phyloP scores from a whole-genome alignment of 2,797 vertebrate genomes.

The Oophaga sylvatica region DNA sequence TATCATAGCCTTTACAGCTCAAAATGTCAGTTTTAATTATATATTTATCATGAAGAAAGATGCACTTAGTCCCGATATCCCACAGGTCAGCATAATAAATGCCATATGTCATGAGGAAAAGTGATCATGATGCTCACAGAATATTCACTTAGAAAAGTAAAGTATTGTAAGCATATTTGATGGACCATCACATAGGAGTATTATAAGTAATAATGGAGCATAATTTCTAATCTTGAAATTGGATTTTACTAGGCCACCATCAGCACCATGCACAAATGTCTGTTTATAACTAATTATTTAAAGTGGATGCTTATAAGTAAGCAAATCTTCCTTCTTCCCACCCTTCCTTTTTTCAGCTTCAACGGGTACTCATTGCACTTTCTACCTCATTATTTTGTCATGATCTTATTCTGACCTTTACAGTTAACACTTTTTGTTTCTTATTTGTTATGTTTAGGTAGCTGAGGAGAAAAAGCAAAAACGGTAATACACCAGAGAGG shows the following conservation, averaged over 20 bases:
- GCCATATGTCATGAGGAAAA: background rate
- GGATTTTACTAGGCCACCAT: too few species aligned
- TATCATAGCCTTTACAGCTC: constrained; percentile 33
- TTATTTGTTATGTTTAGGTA: too few species aligned
- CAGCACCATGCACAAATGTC: background rate
- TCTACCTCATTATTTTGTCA: background rate
- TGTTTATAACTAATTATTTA: background rate
- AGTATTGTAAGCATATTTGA: background rate
- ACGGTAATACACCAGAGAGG: too few species aligned
- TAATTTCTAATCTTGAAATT: too few species aligned
- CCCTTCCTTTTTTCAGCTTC: background rate
- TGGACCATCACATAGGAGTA: background rate
- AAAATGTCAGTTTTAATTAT: constrained; percentile 42
- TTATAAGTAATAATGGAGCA: background rate
- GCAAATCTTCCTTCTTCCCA: background rate
- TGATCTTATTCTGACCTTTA: background rate
- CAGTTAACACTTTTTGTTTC: too few species aligned
- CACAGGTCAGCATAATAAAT: constrained; percentile 34
- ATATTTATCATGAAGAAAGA: constrained; percentile 21
- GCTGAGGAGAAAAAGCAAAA: too few species aligned
- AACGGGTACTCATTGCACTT: background rate
- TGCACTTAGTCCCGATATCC: background rate
- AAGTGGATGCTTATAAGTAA: background rate
- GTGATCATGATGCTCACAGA: background rate
- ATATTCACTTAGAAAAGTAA: background rate